Evolutionary conservation across 1,140 invertebrate genomes (phyloP).

Genomic region (Tenebrio molitor): DNA sequence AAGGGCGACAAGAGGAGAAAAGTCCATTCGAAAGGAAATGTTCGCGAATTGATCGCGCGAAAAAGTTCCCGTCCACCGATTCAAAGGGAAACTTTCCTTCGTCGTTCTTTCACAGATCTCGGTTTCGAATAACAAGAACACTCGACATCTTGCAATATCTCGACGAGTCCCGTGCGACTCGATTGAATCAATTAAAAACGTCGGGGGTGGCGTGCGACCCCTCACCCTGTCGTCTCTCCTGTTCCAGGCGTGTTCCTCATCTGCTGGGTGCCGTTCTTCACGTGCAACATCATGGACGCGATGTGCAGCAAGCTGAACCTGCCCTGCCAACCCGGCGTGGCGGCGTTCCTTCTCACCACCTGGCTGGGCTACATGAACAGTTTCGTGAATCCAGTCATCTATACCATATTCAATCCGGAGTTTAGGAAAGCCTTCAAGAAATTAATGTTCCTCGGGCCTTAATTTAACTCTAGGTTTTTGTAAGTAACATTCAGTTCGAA

Average conservation of each 20-base stretch:
- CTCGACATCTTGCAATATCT: slow-evolving; percentile 1
- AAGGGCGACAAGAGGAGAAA: background rate
- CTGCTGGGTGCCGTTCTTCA: slow-evolving; percentile 99
- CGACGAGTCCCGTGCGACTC: background rate
- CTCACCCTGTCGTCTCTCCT: slow-evolving; percentile 48
- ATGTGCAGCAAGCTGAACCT: slow-evolving; percentile 87
- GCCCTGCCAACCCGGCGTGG: slow-evolving; percentile 87
- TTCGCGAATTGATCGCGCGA: background rate
- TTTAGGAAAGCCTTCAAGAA: slow-evolving; percentile 99
- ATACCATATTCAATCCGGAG: slow-evolving; percentile 99
- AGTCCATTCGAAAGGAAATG: background rate
- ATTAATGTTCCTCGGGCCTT: slow-evolving; percentile 78
- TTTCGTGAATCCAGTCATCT: slow-evolving; percentile 98
- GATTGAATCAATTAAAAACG: slow-evolving; percentile 1
- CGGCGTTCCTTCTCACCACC: slow-evolving; percentile 94
- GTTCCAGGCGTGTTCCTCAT: slow-evolving; percentile 88
- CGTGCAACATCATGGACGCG: slow-evolving; percentile 97
- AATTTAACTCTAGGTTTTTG: slow-evolving; percentile 46
- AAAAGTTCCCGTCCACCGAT: background rate
- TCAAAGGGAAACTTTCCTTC: background rate
- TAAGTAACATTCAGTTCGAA: slow-evolving; percentile 15
- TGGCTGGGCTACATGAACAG: slow-evolving; percentile 99
- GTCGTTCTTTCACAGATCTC: background rate
- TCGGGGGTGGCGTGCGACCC: too few species aligned
- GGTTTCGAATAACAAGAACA: slow-evolving; percentile 5